Percentiles rank a stretch among this genome's conserved stretches.
Conservation (phyloP, 2,113 vertebrate genomes). For the human region DNA sequence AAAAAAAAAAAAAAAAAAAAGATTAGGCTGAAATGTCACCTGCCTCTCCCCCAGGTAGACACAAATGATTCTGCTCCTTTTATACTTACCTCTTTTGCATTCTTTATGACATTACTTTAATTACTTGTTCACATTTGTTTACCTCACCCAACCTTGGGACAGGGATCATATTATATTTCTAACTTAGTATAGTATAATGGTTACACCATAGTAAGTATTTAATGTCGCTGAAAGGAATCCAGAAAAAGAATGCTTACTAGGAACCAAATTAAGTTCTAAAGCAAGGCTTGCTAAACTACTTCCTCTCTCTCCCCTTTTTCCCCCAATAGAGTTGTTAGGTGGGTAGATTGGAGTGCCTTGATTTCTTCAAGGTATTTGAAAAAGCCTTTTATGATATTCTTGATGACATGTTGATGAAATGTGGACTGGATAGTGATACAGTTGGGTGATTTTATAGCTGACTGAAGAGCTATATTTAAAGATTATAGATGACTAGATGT, state of each 20-base stretch:
- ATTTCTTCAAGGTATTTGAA: constrained; percentile 35
- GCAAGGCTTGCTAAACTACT: background rate
- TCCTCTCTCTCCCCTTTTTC: background rate
- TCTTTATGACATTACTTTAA: background rate
- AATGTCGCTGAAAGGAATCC: constrained; percentile 10
- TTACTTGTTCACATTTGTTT: constrained; percentile 22
- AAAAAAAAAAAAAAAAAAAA: too few species aligned
- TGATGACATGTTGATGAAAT: constrained; percentile 8
- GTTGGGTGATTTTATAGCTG: constrained; percentile 14
- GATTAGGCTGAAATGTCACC: background rate
- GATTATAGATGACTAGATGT: constrained; percentile 26
- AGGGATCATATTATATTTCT: background rate
- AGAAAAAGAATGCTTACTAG: constrained; percentile 26
- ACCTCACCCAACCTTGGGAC: background rate
- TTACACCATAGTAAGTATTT: background rate
- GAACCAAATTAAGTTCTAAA: constrained; percentile 39
- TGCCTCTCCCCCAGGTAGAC: background rate
- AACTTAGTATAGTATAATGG: background rate
- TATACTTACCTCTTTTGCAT: background rate
- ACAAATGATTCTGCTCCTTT: background rate
- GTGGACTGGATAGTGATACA: background rate
- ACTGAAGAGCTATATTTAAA: constrained; percentile 36
- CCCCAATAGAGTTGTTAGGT: background rate
- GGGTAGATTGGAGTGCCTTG: background rate
- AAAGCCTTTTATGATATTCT: constrained; percentile 20